Base-by-base conservation (phyloP, 2,888 invertebrate species). In the Pristionchus japonicus region DNA sequence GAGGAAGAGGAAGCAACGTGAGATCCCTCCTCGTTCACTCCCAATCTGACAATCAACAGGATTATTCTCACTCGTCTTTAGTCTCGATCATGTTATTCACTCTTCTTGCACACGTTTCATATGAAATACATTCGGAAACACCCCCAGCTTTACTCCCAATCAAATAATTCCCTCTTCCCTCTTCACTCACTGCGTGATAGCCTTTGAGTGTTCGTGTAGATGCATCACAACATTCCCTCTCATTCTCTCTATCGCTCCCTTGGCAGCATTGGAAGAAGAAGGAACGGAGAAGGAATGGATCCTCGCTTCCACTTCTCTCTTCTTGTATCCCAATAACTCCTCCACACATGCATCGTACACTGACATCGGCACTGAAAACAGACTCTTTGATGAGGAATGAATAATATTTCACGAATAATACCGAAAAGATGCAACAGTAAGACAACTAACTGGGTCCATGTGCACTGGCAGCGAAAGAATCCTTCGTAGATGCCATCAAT, bases 161-260 rank as follows among this genome's bases (percentile, higher is more conserved):
- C n/a, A n/a, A n/a, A n/a, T n/a, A n/a, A n/a, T n/a, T n/a, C n/a
- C n/a, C n/a, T n/a, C n/a, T n/a, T n/a, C n/a, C n/a, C n/a, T n/a
- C n/a, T n/a, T n/a, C n/a, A 89, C 90, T 47, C 34, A 92, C 92
- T 92, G 91, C 17, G 89, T 89, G 11, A 93, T 86, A n/a, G 87
- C 85, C 9, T 88, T 89, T 9, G 90, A 89, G 89, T 93, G 93
- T 89, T 93, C 93, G 83, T 93, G 93, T 17, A 93, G 89, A 90
- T 93, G 92, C 13, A 90, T 92, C 43, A 91, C 87, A 4, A 92
- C 84, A 11, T 40, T 89, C 34, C 91, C 91, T 40, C 74, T 82
- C 17, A 90, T 43, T 20, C 43, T 52, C 40, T 49, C 67, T 31
- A 86, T 86, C 4, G 86, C 37, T 37, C 86, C 86, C 27, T n/a